Evolutionary conservation across 2,888 invertebrate species (phyloP).

Genomic region (Ornithoptera priamus): DNA sequence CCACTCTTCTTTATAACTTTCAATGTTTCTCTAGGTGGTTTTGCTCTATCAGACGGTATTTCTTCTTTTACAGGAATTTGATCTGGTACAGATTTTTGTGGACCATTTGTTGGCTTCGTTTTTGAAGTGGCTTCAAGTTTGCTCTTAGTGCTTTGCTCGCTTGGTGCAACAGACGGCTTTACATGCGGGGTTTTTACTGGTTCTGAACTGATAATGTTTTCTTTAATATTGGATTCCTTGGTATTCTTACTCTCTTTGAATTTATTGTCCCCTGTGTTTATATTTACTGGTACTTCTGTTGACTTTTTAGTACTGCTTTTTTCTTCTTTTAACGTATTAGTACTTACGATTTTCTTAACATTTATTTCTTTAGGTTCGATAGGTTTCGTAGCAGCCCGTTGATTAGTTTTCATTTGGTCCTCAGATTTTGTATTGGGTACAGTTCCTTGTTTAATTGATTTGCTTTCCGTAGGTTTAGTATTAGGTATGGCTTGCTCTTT

Average conservation of each 20-base stretch:
- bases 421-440: constrained; percentile 9
- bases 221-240: constrained; percentile 8
- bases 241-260: constrained; percentile 2
- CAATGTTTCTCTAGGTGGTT: constrained; percentile 76
- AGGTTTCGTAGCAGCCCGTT: not conserved
- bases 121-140: constrained; percentile 32
- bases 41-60: constrained; percentile 75
- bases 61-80: constrained; percentile 77
- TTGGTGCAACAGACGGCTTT: constrained; percentile 33
- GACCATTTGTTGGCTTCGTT: constrained; percentile 33
- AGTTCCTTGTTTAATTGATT: not conserved
- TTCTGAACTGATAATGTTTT: constrained; percentile 14
- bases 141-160: constrained; percentile 32
- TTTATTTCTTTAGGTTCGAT: not conserved
- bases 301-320: constrained; percentile 18
- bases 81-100: constrained; percentile 40
- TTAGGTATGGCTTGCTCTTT: not conserved
- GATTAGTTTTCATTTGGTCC: not conserved
- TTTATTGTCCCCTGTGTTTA: constrained; percentile 7
- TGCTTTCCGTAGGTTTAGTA: not conserved
- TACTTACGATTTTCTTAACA: constrained; percentile 28
- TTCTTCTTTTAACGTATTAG: constrained; percentile 21
- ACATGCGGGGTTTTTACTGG: constrained; percentile 18
- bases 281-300: constrained; percentile 20
- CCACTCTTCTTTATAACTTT: constrained; percentile 82